Conservation (phyloP, 2,113 vertebrate species). For the Acinonyx jubatus region DNA sequence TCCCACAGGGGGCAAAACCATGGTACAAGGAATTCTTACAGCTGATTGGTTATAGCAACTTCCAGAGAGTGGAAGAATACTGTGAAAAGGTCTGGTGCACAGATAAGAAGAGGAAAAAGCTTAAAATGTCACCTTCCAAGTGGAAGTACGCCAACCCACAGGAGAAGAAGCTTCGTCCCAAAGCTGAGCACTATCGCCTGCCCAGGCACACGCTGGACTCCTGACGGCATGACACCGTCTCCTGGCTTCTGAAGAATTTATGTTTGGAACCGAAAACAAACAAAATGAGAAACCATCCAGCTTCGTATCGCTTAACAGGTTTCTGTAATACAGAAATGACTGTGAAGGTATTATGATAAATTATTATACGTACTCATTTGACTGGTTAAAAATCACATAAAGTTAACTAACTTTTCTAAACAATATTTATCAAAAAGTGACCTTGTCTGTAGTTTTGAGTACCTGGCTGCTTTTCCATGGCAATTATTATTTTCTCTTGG, state of each 20-base stretch:
- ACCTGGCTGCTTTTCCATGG: slow-evolving; percentile 74
- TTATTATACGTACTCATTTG: slow-evolving; percentile 75
- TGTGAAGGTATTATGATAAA: slow-evolving; percentile 76
- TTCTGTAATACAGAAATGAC: slow-evolving; percentile 81
- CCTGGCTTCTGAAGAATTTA: slow-evolving; percentile 40
- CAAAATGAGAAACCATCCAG: slow-evolving; percentile 35
- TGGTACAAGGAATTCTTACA: slow-evolving; percentile 99
- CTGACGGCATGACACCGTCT: slow-evolving; percentile 77
- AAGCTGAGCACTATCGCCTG: slow-evolving; percentile 88
- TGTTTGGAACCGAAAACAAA: slow-evolving; percentile 59
- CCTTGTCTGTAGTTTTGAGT: slow-evolving; percentile 68
- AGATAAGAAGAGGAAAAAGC: slow-evolving; percentile 93
- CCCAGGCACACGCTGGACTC: slow-evolving; percentile 90
- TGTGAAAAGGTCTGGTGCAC: slow-evolving; percentile 98
- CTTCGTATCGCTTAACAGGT: slow-evolving; percentile 55
- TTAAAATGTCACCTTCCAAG: slow-evolving; percentile 89
- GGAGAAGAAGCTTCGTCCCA: slow-evolving; percentile 87
- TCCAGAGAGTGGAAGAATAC: slow-evolving; percentile 96
- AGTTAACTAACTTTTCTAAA: slow-evolving; percentile 57
- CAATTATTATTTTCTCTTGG: slow-evolving; percentile 63
- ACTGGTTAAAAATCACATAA: slow-evolving; percentile 70
- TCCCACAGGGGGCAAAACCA: slow-evolving; percentile 84
- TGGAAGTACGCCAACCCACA: slow-evolving; percentile 89
- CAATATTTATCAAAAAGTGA: slow-evolving; percentile 60
- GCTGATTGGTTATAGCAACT: slow-evolving; percentile 95